A percentile compares a stretch with the other conserved stretches of the same genome.
phyloP scores from a whole-genome alignment of 2,888 invertebrate genomes.

The Clostera curtula region DNA sequence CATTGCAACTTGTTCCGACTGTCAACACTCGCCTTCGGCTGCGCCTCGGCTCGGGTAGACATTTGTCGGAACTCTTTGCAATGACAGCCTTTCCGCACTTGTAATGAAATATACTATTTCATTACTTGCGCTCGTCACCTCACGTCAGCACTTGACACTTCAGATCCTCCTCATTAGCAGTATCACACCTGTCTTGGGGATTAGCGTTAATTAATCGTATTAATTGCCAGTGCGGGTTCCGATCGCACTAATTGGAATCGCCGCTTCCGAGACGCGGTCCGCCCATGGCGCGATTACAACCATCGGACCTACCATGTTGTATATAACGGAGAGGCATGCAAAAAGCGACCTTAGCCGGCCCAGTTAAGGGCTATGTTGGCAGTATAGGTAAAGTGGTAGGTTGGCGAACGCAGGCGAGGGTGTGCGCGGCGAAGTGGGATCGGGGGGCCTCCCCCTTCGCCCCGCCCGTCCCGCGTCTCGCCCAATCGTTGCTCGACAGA shows the following conservation, averaged over 20 bases:
- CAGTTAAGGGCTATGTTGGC: slow-evolving; percentile 35
- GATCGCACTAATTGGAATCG: slow-evolving; percentile 68
- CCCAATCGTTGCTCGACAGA: slow-evolving; percentile 54
- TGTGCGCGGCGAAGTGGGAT: slow-evolving; percentile 54
- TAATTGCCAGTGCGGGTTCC: slow-evolving; percentile 50
- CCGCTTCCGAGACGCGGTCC: slow-evolving; percentile 57
- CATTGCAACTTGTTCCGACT: too few species aligned
- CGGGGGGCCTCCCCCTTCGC: slow-evolving; percentile 51
- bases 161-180: slow-evolving; percentile 18
- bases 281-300: slow-evolving; percentile 69
- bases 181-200: slow-evolving; percentile 21
- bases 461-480: slow-evolving; percentile 56
- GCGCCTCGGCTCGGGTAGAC: too few species aligned
- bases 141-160: slow-evolving; percentile 14
- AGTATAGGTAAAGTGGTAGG: slow-evolving; percentile 49
- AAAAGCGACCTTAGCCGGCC: slow-evolving; percentile 33
- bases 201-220: slow-evolving; percentile 45
- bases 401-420: slow-evolving; percentile 45
- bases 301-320: slow-evolving; percentile 46
- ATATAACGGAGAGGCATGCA: slow-evolving; percentile 22
- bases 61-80: too few species aligned
- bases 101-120: too few species aligned
- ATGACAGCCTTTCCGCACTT: too few species aligned
- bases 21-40: too few species aligned
- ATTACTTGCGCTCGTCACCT: too few species aligned